Base-by-base conservation (phyloP, 2,888 invertebrate species). In the Tupiocoris notatus region DNA sequence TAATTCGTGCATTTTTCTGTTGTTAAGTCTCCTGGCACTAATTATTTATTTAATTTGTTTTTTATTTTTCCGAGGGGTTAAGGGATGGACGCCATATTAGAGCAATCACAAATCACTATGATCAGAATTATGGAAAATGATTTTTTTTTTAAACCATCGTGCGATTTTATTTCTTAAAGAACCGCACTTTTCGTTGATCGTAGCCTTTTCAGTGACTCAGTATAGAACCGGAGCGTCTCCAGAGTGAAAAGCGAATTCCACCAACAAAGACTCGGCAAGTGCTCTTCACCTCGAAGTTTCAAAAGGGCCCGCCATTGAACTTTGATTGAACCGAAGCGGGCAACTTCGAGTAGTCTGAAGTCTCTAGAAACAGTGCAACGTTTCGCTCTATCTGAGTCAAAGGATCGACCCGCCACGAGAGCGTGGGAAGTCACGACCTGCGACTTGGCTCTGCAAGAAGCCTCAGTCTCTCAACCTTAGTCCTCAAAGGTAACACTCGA, bases 341-440 rank as follows among this genome's bases (percentile, higher is more conserved):
- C n/a, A n/a, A 39, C 39, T 39, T 39, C 39, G 39, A 39, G 39
- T 7, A 39, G 39, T 12, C 39, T 12, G 39, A 12, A 7, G 39
- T 39, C 39, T 39, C 39, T 3, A 39, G 39, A n/a, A n/a, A n/a
- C 39, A 39, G 39, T 39, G 39, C 39, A 39, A 39, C 39, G 39
- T 39, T 59, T 59, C 20, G n/a, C 59, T 59, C 59, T 59, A 59
- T 59, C 59, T 59, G 59, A 59, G 17, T 20, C 20, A 20, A 59
- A 59, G 59, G 18, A 59, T 59, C 59, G 59, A n/a, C 59, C 39
- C 39, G 39, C 39, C 17, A 18, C 59, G 59, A 59, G 59, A 59
- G 59, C 59, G 59, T 59, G 59, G 59, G 59, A 59, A 59, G 59
- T 59, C 59, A 59, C 59, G 59, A 39, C 39, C 39, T 3, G 12